Base-by-base conservation (phyloP, 2,113 vertebrate genomes). In the Camelus dromedarius region DNA sequence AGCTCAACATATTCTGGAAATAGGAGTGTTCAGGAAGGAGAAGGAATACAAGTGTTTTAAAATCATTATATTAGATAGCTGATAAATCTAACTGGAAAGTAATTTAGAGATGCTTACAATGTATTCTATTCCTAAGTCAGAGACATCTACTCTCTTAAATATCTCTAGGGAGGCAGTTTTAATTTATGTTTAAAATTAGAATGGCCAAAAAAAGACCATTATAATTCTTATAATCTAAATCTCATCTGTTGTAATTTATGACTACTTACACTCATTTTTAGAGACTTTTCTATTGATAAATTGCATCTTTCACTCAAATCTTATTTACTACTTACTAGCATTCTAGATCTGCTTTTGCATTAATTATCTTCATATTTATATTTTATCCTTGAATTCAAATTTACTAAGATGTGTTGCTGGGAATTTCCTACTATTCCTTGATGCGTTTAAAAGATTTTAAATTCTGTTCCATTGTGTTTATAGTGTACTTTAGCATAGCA, bases 321-420 rank as follows among this genome's bases (percentile, higher is more conserved):
- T 52, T 83, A 79, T 19, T 70, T 8, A 89, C 20, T 94, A 10
- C 7, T 69, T 89, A 42, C 8, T 75, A 28, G 80, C 16, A 93
- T 77, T 77, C 69, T 89, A 73, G 13, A 35, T 64, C 14, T 26
- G 1, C 1, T 90, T 90, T 92, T 83, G 14, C 1, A 69, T 82
- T 95, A 70, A 81, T 79, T 30, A 92, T 6, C 30, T 73, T 89
- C 9, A 35, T 85, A 66, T 86, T 86, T 92, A 28, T 83, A 56
- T 92, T 97, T 86, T 54, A 83, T 13, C 70, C 28, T 85, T 88
- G 42, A 93, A 30, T 94, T 95, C 9, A 89, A 62, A 42, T 76
- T 79, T 92, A 73, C 35, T 67, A 50, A 87, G 13, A 52, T 67
- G 0, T 28, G 56, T 50, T 70, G 14, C 35, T 42, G 50, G n/a